Percentiles rank a stretch among this genome's conserved stretches.
Evolutionary conservation across 2,888 invertebrate species (phyloP).

Genomic region (Chrysolina oricalcia): DNA sequence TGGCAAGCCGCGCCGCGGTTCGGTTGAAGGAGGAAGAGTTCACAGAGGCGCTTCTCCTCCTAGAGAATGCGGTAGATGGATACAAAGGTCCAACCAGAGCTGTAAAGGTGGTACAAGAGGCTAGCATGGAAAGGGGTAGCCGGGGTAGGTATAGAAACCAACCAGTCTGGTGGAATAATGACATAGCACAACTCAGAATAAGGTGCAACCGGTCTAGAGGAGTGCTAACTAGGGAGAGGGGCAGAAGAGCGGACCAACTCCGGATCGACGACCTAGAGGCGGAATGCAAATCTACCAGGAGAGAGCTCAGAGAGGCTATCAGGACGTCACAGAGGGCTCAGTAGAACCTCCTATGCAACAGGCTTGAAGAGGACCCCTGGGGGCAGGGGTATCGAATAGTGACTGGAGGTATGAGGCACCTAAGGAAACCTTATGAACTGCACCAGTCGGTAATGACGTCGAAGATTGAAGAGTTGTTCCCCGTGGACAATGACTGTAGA

Average conservation of each 20-base stretch:
- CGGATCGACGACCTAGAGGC: too few species aligned
- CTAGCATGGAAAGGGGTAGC: background rate
- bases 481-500: background rate
- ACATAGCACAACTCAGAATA: background rate
- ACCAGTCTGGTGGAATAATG: background rate
- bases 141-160: background rate
- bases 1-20: background rate
- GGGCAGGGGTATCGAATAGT: slow-evolving; percentile 13
- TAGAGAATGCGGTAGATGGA: background rate
- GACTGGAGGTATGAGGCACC: background rate
- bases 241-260: too few species aligned
- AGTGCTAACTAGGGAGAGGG: too few species aligned
- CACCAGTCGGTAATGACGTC: background rate
- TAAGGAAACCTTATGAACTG: background rate
- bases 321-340: too few species aligned
- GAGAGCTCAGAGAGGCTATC: too few species aligned
- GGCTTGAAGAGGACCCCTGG: too few species aligned
- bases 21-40: background rate
- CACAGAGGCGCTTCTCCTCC: background rate
- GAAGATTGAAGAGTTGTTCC: background rate
- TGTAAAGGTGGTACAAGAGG: background rate
- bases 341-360: too few species aligned
- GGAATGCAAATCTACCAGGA: too few species aligned
- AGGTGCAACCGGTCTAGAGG: too few species aligned
- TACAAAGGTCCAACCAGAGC: background rate